Conservation (phyloP, 1,140 invertebrate genomes). For the Helicoverpa zea region DNA sequence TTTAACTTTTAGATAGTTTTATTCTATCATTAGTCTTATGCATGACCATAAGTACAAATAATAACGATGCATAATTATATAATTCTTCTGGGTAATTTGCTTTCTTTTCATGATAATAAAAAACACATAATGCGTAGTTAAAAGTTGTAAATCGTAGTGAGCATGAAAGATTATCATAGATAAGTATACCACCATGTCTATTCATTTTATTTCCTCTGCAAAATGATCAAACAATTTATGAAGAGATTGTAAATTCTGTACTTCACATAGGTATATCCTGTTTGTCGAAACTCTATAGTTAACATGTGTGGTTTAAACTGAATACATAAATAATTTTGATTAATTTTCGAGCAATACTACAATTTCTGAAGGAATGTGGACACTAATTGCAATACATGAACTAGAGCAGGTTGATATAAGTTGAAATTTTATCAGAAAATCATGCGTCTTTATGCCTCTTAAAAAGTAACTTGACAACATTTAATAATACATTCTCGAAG, state of each 20-base stretch:
- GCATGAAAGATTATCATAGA: no score
- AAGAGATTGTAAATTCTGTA: conserved; percentile 11
- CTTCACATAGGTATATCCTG: not conserved
- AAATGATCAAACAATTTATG: not conserved
- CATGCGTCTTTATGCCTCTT: not conserved
- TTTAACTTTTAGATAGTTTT: no score
- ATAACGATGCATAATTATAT: no score
- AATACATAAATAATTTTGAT: conserved; percentile 46
- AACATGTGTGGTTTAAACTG: conserved; percentile 43
- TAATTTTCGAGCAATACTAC: conserved; percentile 39
- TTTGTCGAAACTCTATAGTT: not conserved
- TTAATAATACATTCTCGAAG: not conserved
- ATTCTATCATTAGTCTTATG: no score
- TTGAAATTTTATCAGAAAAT: conserved; percentile 42
- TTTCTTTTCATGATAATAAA: no score
- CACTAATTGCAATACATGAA: conserved; percentile 44
- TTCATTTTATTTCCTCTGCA: not conserved
- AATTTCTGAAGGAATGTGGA: conserved; percentile 46
- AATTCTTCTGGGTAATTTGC: no score
- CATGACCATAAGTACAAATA: no score
- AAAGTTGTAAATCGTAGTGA: no score
- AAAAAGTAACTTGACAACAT: not conserved
- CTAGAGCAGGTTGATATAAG: conserved; percentile 1
- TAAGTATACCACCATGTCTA: no score
- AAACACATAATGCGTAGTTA: no score